phyloP scores from a whole-genome alignment of 2,113 vertebrate genomes.

The Rhabdomys dilectus region DNA sequence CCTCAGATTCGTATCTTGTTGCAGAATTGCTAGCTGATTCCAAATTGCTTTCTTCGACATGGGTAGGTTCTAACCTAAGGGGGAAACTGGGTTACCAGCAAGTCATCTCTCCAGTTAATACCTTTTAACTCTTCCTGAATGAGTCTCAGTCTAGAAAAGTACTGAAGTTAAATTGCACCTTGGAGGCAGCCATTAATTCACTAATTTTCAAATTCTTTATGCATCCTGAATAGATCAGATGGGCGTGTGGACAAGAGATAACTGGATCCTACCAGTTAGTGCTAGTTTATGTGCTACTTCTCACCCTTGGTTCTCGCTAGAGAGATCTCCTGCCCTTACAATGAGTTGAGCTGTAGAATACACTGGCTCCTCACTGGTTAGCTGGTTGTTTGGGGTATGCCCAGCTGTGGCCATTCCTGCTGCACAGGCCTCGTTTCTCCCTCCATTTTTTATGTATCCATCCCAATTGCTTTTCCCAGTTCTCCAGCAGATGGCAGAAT shows the following conservation, averaged over 20 bases:
- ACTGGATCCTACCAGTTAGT: rapidly evolving
- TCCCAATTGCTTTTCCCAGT: background rate
- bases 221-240: too few relatives aligned
- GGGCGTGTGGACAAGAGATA: background rate
- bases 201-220: background rate
- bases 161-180: background rate
- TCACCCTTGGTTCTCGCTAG: background rate
- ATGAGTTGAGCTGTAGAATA: background rate
- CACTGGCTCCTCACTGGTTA: background rate
- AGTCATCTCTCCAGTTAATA: background rate
- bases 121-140: background rate
- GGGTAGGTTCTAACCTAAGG: constrained; percentile 21
- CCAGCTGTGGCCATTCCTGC: background rate
- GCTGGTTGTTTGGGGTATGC: background rate
- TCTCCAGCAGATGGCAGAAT: background rate
- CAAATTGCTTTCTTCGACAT: constrained; percentile 12
- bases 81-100: background rate
- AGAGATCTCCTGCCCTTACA: background rate
- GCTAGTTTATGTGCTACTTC: background rate
- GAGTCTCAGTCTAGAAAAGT: background rate
- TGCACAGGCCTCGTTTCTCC: too few relatives aligned
- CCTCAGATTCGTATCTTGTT: background rate
- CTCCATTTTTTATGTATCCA: background rate
- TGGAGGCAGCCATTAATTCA: background rate
- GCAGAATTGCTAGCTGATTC: background rate